These are phyloP conservation scores for Grammomys dolichurus DNA, from an alignment of 2,113 vertebrate genomes.

Conservation along the genomic window DNA sequence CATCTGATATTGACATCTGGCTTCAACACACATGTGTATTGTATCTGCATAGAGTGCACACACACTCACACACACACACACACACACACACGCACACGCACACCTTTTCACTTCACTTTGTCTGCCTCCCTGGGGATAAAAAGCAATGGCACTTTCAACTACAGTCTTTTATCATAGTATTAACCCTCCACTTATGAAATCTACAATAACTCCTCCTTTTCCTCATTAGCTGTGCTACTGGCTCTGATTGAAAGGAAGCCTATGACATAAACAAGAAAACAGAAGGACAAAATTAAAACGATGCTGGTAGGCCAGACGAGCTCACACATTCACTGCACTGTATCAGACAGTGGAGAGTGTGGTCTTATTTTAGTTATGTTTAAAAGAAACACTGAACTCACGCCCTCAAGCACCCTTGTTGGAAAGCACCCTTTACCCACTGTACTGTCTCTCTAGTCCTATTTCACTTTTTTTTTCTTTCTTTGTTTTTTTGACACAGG, in stretches of 20 bases:
- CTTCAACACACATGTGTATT: neutral
- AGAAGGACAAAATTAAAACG: too few relatives aligned
- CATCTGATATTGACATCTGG: neutral
- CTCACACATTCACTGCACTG: neutral
- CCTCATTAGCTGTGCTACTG: neutral
- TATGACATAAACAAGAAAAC: neutral
- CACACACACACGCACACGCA: neutral
- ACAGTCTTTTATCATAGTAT: neutral
- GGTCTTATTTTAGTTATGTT: neutral
- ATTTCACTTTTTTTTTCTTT: neutral
- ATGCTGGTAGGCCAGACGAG: neutral
- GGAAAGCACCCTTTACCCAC: neutral
- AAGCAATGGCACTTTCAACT: neutral
- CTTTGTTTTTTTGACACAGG: neutral
- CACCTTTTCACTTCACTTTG: neutral
- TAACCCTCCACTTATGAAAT: neutral
- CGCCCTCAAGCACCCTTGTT: neutral
- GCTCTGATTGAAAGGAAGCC: neutral
- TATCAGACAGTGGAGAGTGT: too few relatives aligned
- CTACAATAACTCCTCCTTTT: neutral
- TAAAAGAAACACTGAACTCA: neutral
- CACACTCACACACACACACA: too few relatives aligned
- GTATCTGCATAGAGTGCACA: neutral
- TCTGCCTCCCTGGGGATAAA: neutral
- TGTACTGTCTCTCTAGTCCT: neutral